Evolutionary conservation across 2,797 vertebrate genomes (phyloP).

Genomic region (Lophura swinhoii): DNA sequence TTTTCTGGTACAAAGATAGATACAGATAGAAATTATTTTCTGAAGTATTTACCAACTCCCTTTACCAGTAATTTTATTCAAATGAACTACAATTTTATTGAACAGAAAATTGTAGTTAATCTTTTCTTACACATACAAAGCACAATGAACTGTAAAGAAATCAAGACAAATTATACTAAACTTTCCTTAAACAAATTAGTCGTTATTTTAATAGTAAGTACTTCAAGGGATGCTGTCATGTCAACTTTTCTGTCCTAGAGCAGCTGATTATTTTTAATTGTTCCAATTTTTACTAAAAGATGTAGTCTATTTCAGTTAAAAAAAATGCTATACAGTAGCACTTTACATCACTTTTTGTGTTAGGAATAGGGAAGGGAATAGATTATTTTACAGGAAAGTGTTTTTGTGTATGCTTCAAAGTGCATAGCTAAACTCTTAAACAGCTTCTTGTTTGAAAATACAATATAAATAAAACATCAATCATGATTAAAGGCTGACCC

Average conservation of each 20-base stretch:
- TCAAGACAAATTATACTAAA: neutral
- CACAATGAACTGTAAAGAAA: neutral
- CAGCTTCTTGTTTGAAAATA: neutral
- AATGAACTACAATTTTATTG: neutral
- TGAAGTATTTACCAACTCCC: neutral
- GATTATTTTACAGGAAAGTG: neutral
- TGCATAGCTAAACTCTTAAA: neutral
- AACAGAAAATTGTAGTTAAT: neutral
- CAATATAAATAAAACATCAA: neutral
- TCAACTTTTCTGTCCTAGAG: neutral
- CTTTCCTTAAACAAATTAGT: neutral
- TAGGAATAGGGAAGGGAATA: neutral
- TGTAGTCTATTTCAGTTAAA: neutral
- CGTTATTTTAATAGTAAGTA: neutral
- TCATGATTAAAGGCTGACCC: constrained; percentile 1
- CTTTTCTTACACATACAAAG: neutral
- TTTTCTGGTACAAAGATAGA: neutral
- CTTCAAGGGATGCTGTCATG: neutral
- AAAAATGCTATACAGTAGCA: neutral
- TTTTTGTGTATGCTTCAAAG: neutral
- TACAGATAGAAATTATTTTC: neutral
- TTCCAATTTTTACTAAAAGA: neutral
- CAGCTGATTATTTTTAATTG: neutral
- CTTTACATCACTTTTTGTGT: neutral
- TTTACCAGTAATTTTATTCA: neutral